These are phyloP conservation scores for Acanthosepion lycidas DNA, from an alignment of 2,888 invertebrate species.

Conservation along the genomic window DNA sequence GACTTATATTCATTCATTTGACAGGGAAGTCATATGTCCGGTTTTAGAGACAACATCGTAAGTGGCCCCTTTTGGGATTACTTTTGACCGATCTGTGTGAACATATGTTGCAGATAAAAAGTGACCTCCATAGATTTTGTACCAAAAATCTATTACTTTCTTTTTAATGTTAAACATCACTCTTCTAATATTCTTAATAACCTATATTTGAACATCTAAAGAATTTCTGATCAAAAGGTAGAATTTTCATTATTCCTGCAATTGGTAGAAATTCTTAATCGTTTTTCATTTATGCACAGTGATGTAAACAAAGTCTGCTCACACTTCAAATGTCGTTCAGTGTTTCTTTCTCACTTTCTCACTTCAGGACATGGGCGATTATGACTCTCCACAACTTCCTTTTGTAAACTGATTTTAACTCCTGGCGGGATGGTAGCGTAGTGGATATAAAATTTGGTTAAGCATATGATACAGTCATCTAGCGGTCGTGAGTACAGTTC, in stretches of 20 bases:
- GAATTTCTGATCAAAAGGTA: neutral
- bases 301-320: no score
- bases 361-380: no score
- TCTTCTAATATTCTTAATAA: neutral
- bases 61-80: neutral
- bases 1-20: neutral
- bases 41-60: neutral
- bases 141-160: neutral
- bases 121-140: neutral
- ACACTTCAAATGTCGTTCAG: no score
- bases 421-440: no score
- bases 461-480: no score
- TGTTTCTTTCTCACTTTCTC: no score
- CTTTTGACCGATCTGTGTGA: neutral
- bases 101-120: neutral
- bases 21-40: neutral
- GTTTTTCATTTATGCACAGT: neutral
- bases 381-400: no score
- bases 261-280: neutral
- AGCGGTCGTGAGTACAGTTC: no score
- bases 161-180: neutral
- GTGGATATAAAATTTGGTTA: no score
- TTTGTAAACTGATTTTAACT: no score
- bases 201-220: neutral
- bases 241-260: neutral